These are phyloP conservation scores for Hyposoter didymator DNA, from an alignment of 2,888 invertebrate genomes.

Conservation along the genomic window DNA sequence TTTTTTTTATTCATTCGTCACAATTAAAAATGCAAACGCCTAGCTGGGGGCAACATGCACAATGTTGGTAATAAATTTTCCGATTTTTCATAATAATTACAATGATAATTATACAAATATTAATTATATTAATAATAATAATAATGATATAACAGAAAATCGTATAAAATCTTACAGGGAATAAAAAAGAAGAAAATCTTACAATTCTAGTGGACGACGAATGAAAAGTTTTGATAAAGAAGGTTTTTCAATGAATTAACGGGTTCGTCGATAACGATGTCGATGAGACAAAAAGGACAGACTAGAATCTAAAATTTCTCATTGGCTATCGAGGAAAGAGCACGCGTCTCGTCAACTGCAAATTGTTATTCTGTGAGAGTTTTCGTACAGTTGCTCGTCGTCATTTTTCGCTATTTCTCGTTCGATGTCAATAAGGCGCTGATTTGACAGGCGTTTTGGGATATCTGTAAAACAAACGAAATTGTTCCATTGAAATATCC, in stretches of 20 bases:
- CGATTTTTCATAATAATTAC: constrained; percentile 51
- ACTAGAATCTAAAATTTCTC: constrained; percentile 81
- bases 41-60: constrained; percentile 12
- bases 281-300: constrained; percentile 67
- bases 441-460: constrained; percentile 79
- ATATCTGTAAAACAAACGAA: constrained; percentile 75
- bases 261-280: constrained; percentile 18
- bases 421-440: constrained; percentile 76
- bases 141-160: constrained; percentile 64
- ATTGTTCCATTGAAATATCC: neutral
- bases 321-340: constrained; percentile 73
- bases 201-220: constrained; percentile 16
- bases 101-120: constrained; percentile 46
- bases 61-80: neutral
- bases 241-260: constrained; percentile 73
- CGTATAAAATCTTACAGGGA: constrained; percentile 74
- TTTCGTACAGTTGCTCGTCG: neutral
- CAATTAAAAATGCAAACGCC: constrained; percentile 57
- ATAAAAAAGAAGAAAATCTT: constrained; percentile 64
- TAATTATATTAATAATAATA: constrained; percentile 1
- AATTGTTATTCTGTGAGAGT: constrained; percentile 30
- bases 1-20: constrained; percentile 71
- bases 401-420: constrained; percentile 25
- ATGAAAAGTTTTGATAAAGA: constrained; percentile 19
- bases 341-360: constrained; percentile 78